Evolutionary conservation across 2,888 invertebrate species (phyloP).

Genomic region (Oscheius onirici): DNA sequence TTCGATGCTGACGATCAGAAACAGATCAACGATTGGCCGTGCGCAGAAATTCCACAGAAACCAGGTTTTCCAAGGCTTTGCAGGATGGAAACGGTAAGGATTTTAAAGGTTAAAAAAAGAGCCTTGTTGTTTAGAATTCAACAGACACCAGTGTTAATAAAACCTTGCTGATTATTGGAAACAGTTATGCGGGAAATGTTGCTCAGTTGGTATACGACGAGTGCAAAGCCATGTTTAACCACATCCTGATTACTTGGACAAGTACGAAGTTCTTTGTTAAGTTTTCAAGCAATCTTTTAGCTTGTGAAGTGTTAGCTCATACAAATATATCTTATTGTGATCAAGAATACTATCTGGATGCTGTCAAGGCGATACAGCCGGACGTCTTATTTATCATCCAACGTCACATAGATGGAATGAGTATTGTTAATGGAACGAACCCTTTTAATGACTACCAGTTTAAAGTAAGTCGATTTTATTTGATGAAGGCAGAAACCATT

Average conservation of each 20-base stretch:
- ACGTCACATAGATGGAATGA: background rate
- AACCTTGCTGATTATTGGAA: background rate
- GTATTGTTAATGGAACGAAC: background rate
- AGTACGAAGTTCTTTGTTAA: background rate
- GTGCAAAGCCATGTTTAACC: background rate
- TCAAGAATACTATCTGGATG: background rate
- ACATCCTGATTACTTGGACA: background rate
- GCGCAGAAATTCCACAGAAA: background rate
- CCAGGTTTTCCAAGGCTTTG: background rate
- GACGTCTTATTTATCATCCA: slow-evolving; percentile 2
- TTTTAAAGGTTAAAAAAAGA: background rate
- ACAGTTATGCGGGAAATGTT: slow-evolving; percentile 7
- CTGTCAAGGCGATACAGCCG: background rate
- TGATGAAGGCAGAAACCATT: no score
- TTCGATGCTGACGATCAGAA: slow-evolving; percentile 4
- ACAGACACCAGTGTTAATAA: background rate
- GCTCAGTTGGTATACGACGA: background rate
- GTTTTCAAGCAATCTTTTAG: no score
- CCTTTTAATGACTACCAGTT: slow-evolving; percentile 8
- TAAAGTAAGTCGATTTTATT: background rate
- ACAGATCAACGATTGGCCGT: background rate
- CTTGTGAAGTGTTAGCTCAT: background rate
- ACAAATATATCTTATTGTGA: background rate
- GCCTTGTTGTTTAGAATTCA: background rate
- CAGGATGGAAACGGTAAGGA: background rate